Base-by-base conservation (phyloP, 2,888 invertebrate species). In the Caenorhabditis afra region DNA sequence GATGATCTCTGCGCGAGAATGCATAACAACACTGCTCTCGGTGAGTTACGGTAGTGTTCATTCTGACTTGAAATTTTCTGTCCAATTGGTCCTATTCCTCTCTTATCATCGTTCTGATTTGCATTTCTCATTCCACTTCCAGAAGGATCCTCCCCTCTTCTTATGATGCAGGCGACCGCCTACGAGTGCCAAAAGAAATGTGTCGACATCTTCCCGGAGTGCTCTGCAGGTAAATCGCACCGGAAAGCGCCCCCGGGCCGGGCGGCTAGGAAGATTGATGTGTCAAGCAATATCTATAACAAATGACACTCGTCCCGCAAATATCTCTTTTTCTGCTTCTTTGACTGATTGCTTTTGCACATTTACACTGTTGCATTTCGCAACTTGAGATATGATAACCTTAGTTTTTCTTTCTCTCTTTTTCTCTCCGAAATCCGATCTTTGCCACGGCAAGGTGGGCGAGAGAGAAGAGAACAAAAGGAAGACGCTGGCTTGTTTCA, bases 1-100 rank as follows among this genome's bases (percentile, higher is more conserved):
- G 85, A 85, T 16, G 81, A 83, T 39, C 55, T 86, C 52, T 86
- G 86, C 73, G 86, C 83, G 0, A 76, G 86, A 66, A 85, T 86
- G 81, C 86, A 86, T 78, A 86, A 86, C 77, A 86, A 86, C 73
- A 86, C 86, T 18, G 86, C 86, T 53, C 77, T 84, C 10, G 84
- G 81, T 81, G 10, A 55, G 68, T 68, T 29, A 29, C 29, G 4
- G n/a, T n/a, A n/a, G 16, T 45, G 16, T 35, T 44, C 2, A 18
- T 49, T 16, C 11, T 20, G 3, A 18, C 12, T 37, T 20, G 22
- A 16, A 44, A 11, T n/a, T 41, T 14, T 59, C 44, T 45, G 11
- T 5, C 1, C 2, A n/a, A 22, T 20, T 57, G 18, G 12, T 11
- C 22, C 20, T 44, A 11, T 16, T 44, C 53, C 29, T 35, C 0